Evolutionary conservation across 2,888 invertebrate species (phyloP).

Genomic region (Lycocerus yunnanus): DNA sequence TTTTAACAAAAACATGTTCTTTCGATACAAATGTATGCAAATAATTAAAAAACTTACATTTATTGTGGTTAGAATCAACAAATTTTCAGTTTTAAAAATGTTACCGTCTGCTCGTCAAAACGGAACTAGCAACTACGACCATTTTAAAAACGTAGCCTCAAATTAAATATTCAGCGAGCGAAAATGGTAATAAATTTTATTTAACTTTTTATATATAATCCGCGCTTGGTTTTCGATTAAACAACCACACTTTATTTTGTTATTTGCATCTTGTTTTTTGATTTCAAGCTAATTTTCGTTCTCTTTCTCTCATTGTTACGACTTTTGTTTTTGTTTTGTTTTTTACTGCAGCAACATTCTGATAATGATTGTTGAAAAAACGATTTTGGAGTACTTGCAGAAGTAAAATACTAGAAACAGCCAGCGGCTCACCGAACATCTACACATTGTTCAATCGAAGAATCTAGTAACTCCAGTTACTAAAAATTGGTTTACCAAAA

Average conservation of each 20-base stretch:
- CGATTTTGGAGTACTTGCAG: too few relatives aligned
- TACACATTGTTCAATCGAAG: background rate
- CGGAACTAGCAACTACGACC: constrained; percentile 27
- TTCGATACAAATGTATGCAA: background rate
- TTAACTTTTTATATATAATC: background rate
- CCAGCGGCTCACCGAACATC: background rate
- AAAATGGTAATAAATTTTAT: background rate
- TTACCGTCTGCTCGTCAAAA: constrained; percentile 29
- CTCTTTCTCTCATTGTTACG: background rate
- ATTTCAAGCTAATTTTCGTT: background rate
- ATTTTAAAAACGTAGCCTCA: constrained; percentile 27
- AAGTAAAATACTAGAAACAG: too few relatives aligned
- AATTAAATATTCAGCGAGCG: background rate
- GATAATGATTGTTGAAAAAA: too few relatives aligned
- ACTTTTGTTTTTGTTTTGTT: too few relatives aligned
- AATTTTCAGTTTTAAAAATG: constrained; percentile 18
- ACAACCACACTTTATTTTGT: background rate
- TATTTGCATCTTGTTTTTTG: background rate
- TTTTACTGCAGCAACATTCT: too few relatives aligned
- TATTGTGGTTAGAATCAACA: background rate
- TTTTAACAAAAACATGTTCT: background rate
- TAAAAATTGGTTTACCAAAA: too few relatives aligned
- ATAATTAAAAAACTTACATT: background rate
- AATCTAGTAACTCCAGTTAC: background rate
- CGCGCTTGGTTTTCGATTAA: background rate